Evolutionary conservation across 2,888 invertebrate species (phyloP).

Genomic region (Chrysotoxum bicinctum): DNA sequence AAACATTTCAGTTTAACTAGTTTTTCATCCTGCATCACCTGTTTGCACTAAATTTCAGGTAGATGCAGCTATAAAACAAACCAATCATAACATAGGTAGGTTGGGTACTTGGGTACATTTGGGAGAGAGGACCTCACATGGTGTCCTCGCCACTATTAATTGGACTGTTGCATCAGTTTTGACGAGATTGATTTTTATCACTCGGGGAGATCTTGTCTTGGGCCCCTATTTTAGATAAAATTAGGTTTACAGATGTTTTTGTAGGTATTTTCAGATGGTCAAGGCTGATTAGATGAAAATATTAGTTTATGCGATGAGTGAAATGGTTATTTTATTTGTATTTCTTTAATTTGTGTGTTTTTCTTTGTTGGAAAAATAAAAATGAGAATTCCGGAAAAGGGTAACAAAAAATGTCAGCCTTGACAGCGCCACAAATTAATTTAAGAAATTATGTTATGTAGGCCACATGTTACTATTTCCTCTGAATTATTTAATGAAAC

Average conservation of each 20-base stretch:
- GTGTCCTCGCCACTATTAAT: slow-evolving; percentile 66
- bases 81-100: slow-evolving; percentile 1
- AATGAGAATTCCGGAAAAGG: slow-evolving; percentile 3
- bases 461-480: slow-evolving; percentile 2
- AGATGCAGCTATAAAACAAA: slow-evolving; percentile 27
- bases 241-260: slow-evolving; percentile 79
- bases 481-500: neutral
- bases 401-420: slow-evolving; percentile 31
- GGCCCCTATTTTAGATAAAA: slow-evolving; percentile 77
- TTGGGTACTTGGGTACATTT: neutral
- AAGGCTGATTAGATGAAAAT: slow-evolving; percentile 33
- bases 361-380: neutral
- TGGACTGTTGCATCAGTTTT: slow-evolving; percentile 68
- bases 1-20: slow-evolving; percentile 65
- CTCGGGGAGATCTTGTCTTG: slow-evolving; percentile 48
- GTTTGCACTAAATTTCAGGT: slow-evolving; percentile 71
- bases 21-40: slow-evolving; percentile 55
- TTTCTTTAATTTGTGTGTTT: slow-evolving; percentile 15
- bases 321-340: slow-evolving; percentile 32
- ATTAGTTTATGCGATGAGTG: slow-evolving; percentile 50
- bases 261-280: slow-evolving; percentile 34
- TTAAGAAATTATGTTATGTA: slow-evolving; percentile 5
- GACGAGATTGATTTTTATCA: slow-evolving; percentile 68
- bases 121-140: slow-evolving; percentile 59
- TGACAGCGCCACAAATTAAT: slow-evolving; percentile 35